Evolutionary conservation across 2,113 vertebrate genomes (phyloP), one percentile per base, ranked within the genome.

Genomic region (Arvicanthis niloticus): DNA sequence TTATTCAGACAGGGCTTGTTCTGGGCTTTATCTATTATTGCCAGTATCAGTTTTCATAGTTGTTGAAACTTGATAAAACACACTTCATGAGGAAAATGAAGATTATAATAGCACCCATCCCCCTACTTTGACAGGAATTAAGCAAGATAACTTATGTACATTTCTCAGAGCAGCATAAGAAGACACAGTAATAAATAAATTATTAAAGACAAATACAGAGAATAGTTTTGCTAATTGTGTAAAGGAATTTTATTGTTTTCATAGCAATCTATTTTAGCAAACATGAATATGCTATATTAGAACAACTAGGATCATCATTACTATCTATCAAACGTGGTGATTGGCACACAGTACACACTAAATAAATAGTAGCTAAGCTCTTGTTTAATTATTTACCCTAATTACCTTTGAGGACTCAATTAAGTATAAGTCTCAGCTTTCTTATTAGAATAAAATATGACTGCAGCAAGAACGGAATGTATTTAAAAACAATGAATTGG

Each of bases 391-490:
- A 65, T 24, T 72, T 24, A n/a, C 19, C 81, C 0, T 93, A 88
- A 90, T 88, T 76, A 76, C 58, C 12, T 75, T 12, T 70, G 40
- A 88, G 56, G 45, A 9, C 80, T 93, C 75, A 67, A 10, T 72
- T 91, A 96, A 37, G 58, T 89, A 10, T 45, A 17, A 86, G 53
- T 81, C 34, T 94, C 95, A 65, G 17, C 11, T 34, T 78, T 91
- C 65, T 88, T 95, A 40, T 22, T 70, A 81, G 68, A 90, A 84
- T 9, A 89, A 87, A 73, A 81, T 88, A 31, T 95, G 65, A 94
- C 45, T 81, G 10, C 42, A 88, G 24, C 21, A 92, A 29, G 58
- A 87, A 91, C 84, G 19, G 10, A 88, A 73, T 93, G 65, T 88
- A 76, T 68, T 37, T 84, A 80, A 91, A 89, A 37, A 26, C 29